A percentile compares a stretch with the other conserved stretches of the same genome.
Evolutionary conservation across 2,888 invertebrate species (phyloP).

Genomic region (Melolontha melolontha): DNA sequence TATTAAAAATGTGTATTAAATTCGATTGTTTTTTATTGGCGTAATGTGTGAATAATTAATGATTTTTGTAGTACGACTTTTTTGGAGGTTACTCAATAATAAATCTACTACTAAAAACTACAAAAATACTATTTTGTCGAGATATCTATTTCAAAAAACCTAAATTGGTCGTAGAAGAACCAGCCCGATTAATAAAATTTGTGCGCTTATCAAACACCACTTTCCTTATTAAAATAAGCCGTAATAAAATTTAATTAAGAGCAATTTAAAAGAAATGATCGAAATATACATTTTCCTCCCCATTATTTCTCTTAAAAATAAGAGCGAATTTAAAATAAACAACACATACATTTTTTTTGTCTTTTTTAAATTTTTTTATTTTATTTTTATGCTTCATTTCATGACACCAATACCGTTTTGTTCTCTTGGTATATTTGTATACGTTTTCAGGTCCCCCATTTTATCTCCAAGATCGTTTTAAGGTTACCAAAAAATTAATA

Average conservation of each 20-base stretch:
- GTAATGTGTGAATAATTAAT: no score
- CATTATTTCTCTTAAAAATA: background rate
- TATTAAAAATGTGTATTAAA: no score
- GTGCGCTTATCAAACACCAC: slow-evolving; percentile 25
- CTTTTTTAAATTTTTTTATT: background rate
- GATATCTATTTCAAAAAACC: background rate
- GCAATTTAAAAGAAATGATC: background rate
- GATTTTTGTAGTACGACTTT: no score
- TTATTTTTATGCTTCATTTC: slow-evolving; percentile 11
- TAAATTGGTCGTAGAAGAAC: background rate
- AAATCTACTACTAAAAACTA: no score
- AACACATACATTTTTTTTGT: slow-evolving; percentile 16
- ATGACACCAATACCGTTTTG: background rate
- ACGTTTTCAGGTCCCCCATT: no score
- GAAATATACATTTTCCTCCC: slow-evolving; percentile 1
- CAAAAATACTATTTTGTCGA: no score
- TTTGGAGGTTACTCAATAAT: no score
- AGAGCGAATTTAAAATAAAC: background rate
- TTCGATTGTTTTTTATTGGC: no score
- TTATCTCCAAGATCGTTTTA: no score
- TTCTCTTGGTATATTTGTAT: background rate
- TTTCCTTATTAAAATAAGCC: slow-evolving; percentile 9
- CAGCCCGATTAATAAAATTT: slow-evolving; percentile 13
- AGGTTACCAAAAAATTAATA: no score
- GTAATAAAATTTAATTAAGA: background rate